A percentile compares a stretch with the other conserved stretches of the same genome.
Evolutionary conservation across 2,888 invertebrate genomes (phyloP).

Genomic region (Erebia ligea): DNA sequence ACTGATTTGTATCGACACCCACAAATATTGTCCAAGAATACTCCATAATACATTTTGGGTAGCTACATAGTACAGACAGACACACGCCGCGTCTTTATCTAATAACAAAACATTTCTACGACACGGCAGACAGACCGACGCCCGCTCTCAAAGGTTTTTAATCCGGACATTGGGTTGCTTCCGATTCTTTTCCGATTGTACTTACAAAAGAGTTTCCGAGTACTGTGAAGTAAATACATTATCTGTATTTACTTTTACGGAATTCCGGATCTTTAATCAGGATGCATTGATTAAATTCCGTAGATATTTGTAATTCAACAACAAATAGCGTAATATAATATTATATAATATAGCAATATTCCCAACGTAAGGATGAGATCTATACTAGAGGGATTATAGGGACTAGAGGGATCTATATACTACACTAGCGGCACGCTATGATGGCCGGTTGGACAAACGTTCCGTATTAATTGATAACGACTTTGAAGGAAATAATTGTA

Average conservation of each 20-base stretch:
- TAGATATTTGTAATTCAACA: not conserved
- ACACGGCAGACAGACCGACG: slow-evolving; percentile 39
- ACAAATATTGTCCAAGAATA: slow-evolving; percentile 48
- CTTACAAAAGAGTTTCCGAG: slow-evolving; percentile 40
- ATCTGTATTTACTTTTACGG: too few relatives aligned
- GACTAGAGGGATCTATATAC: too few relatives aligned
- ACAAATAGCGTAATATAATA: too few relatives aligned
- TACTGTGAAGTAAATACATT: slow-evolving; percentile 2
- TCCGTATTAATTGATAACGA: too few relatives aligned
- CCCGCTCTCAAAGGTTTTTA: slow-evolving; percentile 35
- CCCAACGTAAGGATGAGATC: too few relatives aligned
- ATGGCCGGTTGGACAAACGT: too few relatives aligned
- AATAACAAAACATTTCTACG: slow-evolving; percentile 1
- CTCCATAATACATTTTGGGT: not conserved
- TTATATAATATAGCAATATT: too few relatives aligned
- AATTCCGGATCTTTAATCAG: too few relatives aligned
- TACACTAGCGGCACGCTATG: too few relatives aligned
- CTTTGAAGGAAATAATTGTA: too few relatives aligned
- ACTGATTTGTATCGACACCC: slow-evolving; percentile 53
- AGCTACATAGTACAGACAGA: not conserved
- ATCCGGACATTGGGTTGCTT: slow-evolving; percentile 45
- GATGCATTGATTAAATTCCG: too few relatives aligned
- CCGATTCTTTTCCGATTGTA: slow-evolving; percentile 31
- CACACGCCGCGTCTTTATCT: slow-evolving; percentile 22
- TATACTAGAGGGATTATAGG: too few relatives aligned